Evolutionary conservation across 2,888 invertebrate genomes (phyloP), one percentile per base, ranked within the genome.

Genomic region (Tachina grossa): DNA sequence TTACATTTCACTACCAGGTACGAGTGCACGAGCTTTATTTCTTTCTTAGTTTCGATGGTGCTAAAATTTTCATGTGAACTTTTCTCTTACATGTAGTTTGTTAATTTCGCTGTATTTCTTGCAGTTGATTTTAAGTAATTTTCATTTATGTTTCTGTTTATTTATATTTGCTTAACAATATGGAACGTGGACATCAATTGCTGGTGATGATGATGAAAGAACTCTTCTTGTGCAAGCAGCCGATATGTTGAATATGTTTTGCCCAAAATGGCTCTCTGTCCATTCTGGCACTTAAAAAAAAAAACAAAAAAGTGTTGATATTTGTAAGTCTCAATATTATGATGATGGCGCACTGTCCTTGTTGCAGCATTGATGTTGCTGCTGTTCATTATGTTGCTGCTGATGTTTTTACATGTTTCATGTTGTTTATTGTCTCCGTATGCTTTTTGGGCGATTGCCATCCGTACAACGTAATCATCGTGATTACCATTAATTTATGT

Each of bases 91-190:
- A 63, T 69, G 41, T 55, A 49, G 14, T 47, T 61, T 55, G 19
- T 47, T 61, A 39, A 49, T 51, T 49, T 57, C 19, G 3, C 45
- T 19, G 55, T 74, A 53, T 19, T 14, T 31, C 53, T 51, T 61
- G 65, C 51, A 57, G 71, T 69, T 76, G 59, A 85, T 76, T 76
- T 79, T 16, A 61, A 79, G 83, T 87, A 87, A 87, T 89, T 88
- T 88, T 87, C 88, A 88, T 87, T 89, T 88, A 88, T 88, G 88
- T 31, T 31, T 31, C 31, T 61, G 66, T 79, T 84, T 87, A 79
- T 79, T 90, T 90, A 89, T 90, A 89, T 89, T 89, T 89, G 88
- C 86, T 89, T 89, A 89, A 90, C 90, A 90, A 88, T 88, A 88
- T 89, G 90, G 77, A 89, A 89, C 88, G 80, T 78, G 82, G 11